Evolutionary conservation across 2,113 vertebrate genomes (phyloP).

Genomic region (Sebastes fasciatus): DNA sequence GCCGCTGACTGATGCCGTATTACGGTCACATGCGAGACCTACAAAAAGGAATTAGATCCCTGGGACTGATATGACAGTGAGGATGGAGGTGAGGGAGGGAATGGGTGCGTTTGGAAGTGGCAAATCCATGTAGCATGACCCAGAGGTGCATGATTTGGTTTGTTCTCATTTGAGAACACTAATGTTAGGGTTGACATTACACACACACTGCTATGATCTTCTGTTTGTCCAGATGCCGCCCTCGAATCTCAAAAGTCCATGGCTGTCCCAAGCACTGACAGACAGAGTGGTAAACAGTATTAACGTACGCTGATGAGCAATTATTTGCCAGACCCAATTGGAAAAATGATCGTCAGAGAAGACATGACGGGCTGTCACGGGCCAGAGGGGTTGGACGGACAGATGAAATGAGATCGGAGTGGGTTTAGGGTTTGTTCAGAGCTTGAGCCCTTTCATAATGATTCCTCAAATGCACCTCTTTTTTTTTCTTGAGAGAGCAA

Average conservation of each 20-base stretch:
- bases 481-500: conserved; percentile 33
- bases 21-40: conserved; percentile 53
- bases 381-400: conserved; percentile 21
- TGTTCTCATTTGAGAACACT: conserved; percentile 6
- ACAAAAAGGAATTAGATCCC: conserved; percentile 59
- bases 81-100: conserved; percentile 31
- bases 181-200: background rate
- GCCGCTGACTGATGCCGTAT: conserved; percentile 44
- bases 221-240: conserved; percentile 56
- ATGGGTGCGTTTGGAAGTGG: conserved; percentile 11
- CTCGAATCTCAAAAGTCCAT: conserved; percentile 43
- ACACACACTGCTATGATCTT: conserved; percentile 10
- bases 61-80: conserved; percentile 25
- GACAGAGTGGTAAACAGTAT: conserved; percentile 79
- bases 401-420: conserved; percentile 30
- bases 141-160: conserved; percentile 23
- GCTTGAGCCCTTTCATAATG: conserved; percentile 40
- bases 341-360: conserved; percentile 53
- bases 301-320: conserved; percentile 73
- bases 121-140: conserved; percentile 27
- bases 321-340: conserved; percentile 76
- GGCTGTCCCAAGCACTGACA: conserved; percentile 60
- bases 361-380: conserved; percentile 37
- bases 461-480: conserved; percentile 49
- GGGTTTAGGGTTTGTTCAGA: conserved; percentile 31